Percentiles rank a stretch among this genome's conserved stretches.
Conservation (phyloP, 2,888 invertebrate species). For the Euphydryas editha region DNA sequence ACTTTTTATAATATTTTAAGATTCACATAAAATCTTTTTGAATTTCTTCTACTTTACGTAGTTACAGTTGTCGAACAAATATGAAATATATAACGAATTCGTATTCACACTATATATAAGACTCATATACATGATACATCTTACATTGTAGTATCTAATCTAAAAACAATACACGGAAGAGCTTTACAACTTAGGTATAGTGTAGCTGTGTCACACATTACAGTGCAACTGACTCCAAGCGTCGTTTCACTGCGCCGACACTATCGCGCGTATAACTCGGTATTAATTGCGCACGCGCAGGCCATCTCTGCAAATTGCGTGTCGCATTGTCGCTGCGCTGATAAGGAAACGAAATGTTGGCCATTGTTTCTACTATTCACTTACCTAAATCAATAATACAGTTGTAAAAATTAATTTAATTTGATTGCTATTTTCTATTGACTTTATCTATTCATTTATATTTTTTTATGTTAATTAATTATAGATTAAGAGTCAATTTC, state of each 20-base stretch:
- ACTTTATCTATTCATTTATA: no score
- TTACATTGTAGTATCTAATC: not conserved
- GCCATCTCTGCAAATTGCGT: not conserved
- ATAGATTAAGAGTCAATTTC: no score
- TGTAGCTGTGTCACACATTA: not conserved
- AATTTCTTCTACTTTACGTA: no score
- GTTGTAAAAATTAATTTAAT: not conserved
- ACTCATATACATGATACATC: no score
- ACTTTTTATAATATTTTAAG: no score
- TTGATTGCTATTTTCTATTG: no score
- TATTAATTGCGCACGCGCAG: constrained; percentile 25
- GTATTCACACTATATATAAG: not conserved
- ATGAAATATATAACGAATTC: no score
- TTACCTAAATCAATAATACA: not conserved
- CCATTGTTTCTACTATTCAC: not conserved
- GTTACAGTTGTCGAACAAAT: no score
- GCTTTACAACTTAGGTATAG: no score
- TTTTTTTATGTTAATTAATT: no score
- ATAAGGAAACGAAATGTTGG: not conserved
- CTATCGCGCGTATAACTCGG: constrained; percentile 18
- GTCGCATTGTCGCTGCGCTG: not conserved
- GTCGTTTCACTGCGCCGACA: not conserved
- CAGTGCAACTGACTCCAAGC: not conserved
- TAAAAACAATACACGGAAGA: not conserved
- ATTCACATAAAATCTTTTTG: no score